Evolutionary conservation across 2,888 invertebrate species (phyloP), one percentile per base, ranked within the genome.

Genomic region (Coenonympha arcania): DNA sequence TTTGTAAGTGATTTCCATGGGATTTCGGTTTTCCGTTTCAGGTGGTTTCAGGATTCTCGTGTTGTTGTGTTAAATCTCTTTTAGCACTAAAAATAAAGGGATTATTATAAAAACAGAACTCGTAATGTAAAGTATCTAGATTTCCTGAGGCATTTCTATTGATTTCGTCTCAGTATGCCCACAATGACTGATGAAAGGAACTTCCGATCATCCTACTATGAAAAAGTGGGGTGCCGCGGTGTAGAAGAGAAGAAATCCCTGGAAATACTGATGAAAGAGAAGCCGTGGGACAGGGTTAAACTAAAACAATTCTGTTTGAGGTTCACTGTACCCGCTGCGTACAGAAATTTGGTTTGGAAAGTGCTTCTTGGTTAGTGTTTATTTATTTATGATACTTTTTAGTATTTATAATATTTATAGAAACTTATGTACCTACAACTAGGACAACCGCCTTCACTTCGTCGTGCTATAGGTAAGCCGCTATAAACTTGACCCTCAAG

Each of bases 201-300:
- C 79, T 94, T 94, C 75, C 90, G 94, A 26, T 93, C 93, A 0
- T 90, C 92, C 2, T 94, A 94, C 68, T 94, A 94, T 64, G 94
- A 93, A 76, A 94, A 94, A 83, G 95, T 96, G 8, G 96, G 96
- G 28, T 95, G 95, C 76, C 90, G 94, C 57, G 93, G 93, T 61
- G 94, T 96, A 0, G 96, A 96, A 77, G 95, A 95, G 68, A 95
- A 95, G 74, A 95, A 94, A 79, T 95, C 95, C 0, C 79, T 96
- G 33, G 95, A 96, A 82, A 95, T 95, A 65, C 79, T 96, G 8
- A 83, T 96, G 64, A 95, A 95, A 68, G 96, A 96, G 60, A 93
- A 92, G 65, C 92, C 91, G 9, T 88, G 93, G 74, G 95, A 95
- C 69, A 89, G 89, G 66, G 88, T 89, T 5, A 95, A 95, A 75